These are phyloP conservation scores for Sclerodermus sp. DNA, from an alignment of 2,888 invertebrate species.

Conservation along the genomic window DNA sequence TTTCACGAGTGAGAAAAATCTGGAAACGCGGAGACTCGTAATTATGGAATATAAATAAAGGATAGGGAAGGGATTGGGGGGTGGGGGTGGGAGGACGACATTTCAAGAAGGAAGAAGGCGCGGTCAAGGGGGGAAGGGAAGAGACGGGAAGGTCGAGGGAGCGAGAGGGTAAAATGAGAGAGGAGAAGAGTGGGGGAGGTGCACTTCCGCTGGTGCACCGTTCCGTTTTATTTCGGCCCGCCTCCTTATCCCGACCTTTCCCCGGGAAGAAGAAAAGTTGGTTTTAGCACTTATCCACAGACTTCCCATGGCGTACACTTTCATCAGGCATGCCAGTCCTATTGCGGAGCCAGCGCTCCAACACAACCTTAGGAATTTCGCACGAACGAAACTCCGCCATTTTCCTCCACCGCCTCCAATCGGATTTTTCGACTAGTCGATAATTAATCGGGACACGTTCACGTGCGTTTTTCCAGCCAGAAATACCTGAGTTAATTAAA, in stretches of 20 bases:
- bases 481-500: constrained; percentile 3
- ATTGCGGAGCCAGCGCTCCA: background rate
- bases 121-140: background rate
- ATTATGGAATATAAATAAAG: too few species aligned
- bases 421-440: background rate
- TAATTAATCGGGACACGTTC: background rate
- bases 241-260: background rate
- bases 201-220: background rate
- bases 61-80: too few species aligned
- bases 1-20: too few species aligned
- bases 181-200: background rate
- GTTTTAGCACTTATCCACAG: constrained; percentile 38
- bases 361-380: background rate
- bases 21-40: too few species aligned
- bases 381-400: background rate
- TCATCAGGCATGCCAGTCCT: background rate
- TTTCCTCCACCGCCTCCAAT: background rate
- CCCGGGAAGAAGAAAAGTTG: constrained; percentile 31
- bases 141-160: background rate
- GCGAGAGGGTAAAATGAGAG: constrained; percentile 8
- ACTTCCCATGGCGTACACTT: constrained; percentile 13
- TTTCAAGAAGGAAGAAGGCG: background rate
- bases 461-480: constrained; percentile 20
- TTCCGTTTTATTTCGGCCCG: background rate
- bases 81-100: background rate